Base-by-base conservation (phyloP, 2,888 invertebrate genomes). In the Drosophila borealis region DNA sequence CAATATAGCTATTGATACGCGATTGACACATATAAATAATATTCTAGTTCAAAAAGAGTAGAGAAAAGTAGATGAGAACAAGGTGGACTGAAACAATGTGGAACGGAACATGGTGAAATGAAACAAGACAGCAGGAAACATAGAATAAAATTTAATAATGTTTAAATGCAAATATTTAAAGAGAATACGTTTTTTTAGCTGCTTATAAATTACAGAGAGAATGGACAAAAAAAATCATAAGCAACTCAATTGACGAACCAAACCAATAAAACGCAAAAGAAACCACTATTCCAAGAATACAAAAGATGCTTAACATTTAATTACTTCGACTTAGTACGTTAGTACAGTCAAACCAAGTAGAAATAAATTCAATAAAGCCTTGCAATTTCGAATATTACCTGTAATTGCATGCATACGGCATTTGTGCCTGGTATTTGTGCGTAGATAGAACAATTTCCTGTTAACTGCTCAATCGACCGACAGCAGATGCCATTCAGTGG, bases 401-500 rank as follows among this genome's bases (percentile, higher is more conserved):
- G 0, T n/a, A 41, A 25, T 3, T 14, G 14, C 34, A 10, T n/a
- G 17, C 34, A n/a, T 5, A 10, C 8, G 2, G 21, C 21, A 17
- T 5, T 2, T 21, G 11, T 8, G 4, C n/a, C 11, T 42, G 17
- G 4, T 50, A 33, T 49, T 57, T 57, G 25, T 36, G 41, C n/a
- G 41, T 33, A 10, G 48, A 37, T 36, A 48, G 19, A 39, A 3
- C 39, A 53, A 74, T 70, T 45, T 33, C 25, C 55, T 34, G 36
- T 37, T 36, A 39, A 45, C n/a, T 37, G 48, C 25, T 51, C 55
- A 71, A 74, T 51, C 33, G 29, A 54, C 14, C 39, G n/a, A 9
- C 17, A n/a, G 42, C 14, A 42, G 34, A 36, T 37, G 54, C 29
- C 19, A 53, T 13, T 21, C 11, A 19, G 37, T 55, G 41, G 17